Base-by-base conservation (phyloP, 2,797 vertebrate genomes). In the Rousettus madagascariensis region DNA sequence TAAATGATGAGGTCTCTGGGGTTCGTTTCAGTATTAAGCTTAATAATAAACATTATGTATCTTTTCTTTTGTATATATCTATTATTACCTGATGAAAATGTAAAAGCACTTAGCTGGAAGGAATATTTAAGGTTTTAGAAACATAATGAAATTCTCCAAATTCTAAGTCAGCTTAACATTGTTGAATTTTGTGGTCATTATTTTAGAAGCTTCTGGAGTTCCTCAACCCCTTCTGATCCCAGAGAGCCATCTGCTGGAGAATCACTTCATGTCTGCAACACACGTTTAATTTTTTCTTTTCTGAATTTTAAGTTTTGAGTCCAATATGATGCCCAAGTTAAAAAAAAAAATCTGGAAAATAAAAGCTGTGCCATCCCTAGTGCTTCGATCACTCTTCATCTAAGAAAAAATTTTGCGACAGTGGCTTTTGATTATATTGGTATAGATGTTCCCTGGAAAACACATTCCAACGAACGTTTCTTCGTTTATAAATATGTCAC, bases 241-340 rank as follows among this genome's bases (percentile, higher is more conserved):
- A 3, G 91, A 68, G 94, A 84, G 95, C 96, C 79, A 95, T 97
- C 86, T 82, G 82, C 96, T 97, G 97, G 88, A 95, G 51, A 86
- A 17, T 6, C 0, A 1, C 68, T 92, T 96, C 59, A 61, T 36
- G 24, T 63, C 15, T 65, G 86, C 84, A 93, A 68, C 72, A 57
- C 33, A 41, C 13, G 22, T 83, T 83, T 43, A 51, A 33, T 61
- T 59, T 87, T 78, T 46, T 38, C 20, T 65, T 87, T 68, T 41
- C 63, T 68, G 55, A 43, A 33, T 86, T 82, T 85, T 38, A 33
- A 66, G 30, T 78, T 84, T 92, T 90, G 24, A 15, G 28, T 16
- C 33, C 33, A 65, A 28, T 86, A 24, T 72, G 55, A 92, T 86
- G 59, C 3, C 19, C 69, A 59, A 80, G 28, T 86, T 74, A 13